Conservation (phyloP, 2,113 vertebrate genomes). For the Cyphomyrus discorhynchus region DNA sequence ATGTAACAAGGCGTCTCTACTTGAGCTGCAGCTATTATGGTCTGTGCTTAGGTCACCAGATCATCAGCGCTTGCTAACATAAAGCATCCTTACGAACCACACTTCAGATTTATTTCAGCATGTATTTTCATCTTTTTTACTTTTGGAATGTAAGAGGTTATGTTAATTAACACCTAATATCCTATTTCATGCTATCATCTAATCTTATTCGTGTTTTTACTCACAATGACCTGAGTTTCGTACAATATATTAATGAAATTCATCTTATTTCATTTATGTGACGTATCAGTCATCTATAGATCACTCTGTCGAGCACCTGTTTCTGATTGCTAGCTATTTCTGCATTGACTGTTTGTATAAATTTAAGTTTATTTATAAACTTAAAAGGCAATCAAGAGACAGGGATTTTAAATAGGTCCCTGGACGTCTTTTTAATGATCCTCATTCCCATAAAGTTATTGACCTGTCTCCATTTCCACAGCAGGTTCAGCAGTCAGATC, state of each 20-base stretch:
- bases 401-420: not conserved
- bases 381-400: not conserved
- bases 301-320: not conserved
- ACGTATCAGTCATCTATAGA: not conserved
- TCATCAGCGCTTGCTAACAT: not conserved
- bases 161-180: not conserved
- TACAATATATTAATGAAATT: not conserved
- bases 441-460: not conserved
- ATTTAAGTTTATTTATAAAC: not conserved
- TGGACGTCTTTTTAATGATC: not conserved
- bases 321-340: not conserved
- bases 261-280: not conserved
- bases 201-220: not conserved
- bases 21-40: not conserved
- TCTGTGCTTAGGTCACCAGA: not conserved
- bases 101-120: not conserved
- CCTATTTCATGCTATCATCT: not conserved
- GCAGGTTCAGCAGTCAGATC: not conserved
- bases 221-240: not conserved
- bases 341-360: not conserved
- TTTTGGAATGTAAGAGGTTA: not conserved
- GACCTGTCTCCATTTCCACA: not conserved
- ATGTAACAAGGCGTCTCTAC: not conserved
- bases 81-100: not conserved
- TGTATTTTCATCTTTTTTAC: not conserved